phyloP scores from a whole-genome alignment of 2,888 invertebrate genomes.

The Himalopsyche japonica region DNA sequence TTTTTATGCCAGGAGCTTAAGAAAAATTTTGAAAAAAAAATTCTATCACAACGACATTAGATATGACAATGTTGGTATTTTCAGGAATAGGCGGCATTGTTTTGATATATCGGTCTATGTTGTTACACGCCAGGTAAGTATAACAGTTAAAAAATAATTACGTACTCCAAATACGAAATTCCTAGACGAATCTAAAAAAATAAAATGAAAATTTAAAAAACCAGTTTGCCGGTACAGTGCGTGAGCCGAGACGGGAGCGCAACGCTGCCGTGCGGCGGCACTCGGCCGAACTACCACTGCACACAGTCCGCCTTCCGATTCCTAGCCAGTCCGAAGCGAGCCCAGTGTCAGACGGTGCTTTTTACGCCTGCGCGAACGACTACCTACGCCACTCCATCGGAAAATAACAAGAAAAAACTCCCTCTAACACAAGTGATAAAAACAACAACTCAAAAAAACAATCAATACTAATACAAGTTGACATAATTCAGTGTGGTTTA shows the following conservation, averaged over 20 bases:
- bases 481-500: not conserved
- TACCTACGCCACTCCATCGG: not conserved
- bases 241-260: constrained; percentile 37
- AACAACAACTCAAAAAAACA: not conserved
- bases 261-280: constrained; percentile 31
- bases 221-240: constrained; percentile 7
- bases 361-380: constrained; percentile 6
- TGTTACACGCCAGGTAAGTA: not conserved
- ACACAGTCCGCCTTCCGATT: not conserved
- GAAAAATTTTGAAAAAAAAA: too few species aligned
- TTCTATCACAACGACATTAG: too few species aligned
- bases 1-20: too few species aligned
- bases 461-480: not conserved
- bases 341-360: not conserved
- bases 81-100: not conserved
- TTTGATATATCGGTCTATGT: not conserved
- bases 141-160: not conserved
- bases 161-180: not conserved
- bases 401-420: not conserved
- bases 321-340: not conserved
- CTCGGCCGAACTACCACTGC: constrained; percentile 29
- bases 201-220: not conserved
- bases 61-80: too few species aligned
- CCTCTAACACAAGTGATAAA: not conserved
- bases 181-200: not conserved